A percentile compares a stretch with the other conserved stretches of the same genome.
Conservation (phyloP, 2,113 vertebrate species). For the Pseudopodoces humilis region DNA sequence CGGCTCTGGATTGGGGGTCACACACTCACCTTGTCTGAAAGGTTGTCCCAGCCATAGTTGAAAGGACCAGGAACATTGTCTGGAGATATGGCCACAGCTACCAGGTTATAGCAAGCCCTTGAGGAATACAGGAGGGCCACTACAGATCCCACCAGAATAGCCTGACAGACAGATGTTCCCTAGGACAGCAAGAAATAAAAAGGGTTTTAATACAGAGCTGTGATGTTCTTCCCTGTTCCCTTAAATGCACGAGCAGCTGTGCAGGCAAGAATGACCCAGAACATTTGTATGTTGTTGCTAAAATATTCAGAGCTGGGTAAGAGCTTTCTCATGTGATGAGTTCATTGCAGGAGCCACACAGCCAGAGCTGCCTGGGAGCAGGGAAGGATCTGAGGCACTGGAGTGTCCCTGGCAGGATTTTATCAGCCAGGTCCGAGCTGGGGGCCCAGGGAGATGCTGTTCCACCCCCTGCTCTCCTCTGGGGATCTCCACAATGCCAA, state of each 20-base stretch:
- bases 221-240: neutral
- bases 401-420: neutral
- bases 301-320: slow-evolving; percentile 26
- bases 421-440: neutral
- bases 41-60: slow-evolving; percentile 94
- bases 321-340: neutral
- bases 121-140: slow-evolving; percentile 91
- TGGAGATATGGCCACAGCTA: slow-evolving; percentile 86
- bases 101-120: slow-evolving; percentile 95
- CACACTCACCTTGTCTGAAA: slow-evolving; percentile 87
- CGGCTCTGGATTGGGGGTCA: neutral
- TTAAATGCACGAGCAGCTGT: neutral
- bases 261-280: slow-evolving; percentile 14
- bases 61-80: slow-evolving; percentile 86
- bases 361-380: neutral
- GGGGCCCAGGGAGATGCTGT: neutral
- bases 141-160: slow-evolving; percentile 85
- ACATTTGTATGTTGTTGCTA: neutral
- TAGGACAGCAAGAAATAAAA: slow-evolving; percentile 48
- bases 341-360: neutral
- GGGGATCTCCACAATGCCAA: neutral
- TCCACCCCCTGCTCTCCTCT: neutral
- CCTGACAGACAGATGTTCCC: slow-evolving; percentile 95
- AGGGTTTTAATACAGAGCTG: neutral
- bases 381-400: neutral